phyloP scores from a whole-genome alignment of 2,113 vertebrate genomes.

The Atractosteus spatula region DNA sequence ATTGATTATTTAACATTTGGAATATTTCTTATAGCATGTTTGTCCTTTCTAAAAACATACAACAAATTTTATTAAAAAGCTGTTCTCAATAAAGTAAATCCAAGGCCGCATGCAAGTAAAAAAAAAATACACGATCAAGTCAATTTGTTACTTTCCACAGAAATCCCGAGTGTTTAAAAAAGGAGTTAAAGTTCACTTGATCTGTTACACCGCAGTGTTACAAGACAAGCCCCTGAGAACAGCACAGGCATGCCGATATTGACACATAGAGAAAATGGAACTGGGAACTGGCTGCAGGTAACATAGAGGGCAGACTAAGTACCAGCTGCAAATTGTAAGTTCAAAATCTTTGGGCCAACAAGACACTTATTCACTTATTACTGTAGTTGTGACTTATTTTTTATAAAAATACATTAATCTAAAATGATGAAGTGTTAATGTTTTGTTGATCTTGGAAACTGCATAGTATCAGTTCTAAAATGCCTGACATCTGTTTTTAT shows the following conservation, averaged over 20 bases:
- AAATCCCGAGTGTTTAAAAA: not conserved
- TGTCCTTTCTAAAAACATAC: too few species aligned
- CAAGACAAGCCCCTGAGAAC: constrained; percentile 2
- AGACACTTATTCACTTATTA: not conserved
- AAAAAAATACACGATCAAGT: not conserved
- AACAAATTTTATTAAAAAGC: constrained; percentile 10
- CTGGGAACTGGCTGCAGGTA: not conserved
- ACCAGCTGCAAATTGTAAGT: not conserved
- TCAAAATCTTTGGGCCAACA: not conserved
- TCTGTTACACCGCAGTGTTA: not conserved
- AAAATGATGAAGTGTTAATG: constrained; percentile 18
- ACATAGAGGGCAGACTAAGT: not conserved
- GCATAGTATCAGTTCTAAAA: not conserved
- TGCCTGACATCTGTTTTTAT: not conserved
- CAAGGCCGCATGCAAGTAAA: not conserved
- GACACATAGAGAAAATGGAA: not conserved
- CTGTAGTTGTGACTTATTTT: not conserved
- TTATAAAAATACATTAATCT: not conserved
- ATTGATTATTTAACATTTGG: too few species aligned
- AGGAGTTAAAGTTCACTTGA: not conserved
- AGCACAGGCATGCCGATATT: not conserved
- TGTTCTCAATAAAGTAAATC: too few species aligned
- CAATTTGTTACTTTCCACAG: constrained; percentile 7
- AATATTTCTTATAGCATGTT: too few species aligned
- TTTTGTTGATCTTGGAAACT: not conserved